Percentiles rank a stretch among this genome's conserved stretches.
Evolutionary conservation across 2,888 invertebrate species (phyloP).

Genomic region (Laothoe populi): DNA sequence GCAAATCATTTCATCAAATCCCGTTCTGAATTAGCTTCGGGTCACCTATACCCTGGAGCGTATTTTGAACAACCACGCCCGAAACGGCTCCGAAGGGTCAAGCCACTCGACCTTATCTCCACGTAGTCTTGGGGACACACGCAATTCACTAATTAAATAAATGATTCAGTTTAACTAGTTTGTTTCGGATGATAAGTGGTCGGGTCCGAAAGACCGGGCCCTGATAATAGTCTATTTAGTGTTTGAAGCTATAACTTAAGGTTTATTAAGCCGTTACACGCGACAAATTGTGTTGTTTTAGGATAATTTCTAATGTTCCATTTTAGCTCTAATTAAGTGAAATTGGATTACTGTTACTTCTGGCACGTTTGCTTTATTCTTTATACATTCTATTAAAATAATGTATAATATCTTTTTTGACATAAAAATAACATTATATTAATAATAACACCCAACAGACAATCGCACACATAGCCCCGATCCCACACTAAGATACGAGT

Average conservation of each 20-base stretch:
- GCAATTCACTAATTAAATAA: conserved; percentile 57
- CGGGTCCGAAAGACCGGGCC: conserved; percentile 26
- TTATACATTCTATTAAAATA: no score
- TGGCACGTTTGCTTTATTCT: no score
- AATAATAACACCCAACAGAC: no score
- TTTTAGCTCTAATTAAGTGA: conserved; percentile 6
- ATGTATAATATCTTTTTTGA: no score
- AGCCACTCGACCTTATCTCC: conserved; percentile 27
- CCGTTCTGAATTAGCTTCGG: conserved; percentile 2
- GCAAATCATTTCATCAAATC: background rate
- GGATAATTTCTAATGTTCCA: conserved; percentile 20
- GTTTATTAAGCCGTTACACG: conserved; percentile 44
- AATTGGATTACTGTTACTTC: conserved; percentile 8
- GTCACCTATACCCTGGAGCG: conserved; percentile 3
- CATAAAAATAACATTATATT: no score
- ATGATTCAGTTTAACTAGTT: conserved; percentile 53
- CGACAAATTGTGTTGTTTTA: conserved; percentile 27
- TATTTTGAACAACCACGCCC: conserved; percentile 3
- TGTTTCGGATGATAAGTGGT: conserved; percentile 45
- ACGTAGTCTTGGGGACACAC: conserved; percentile 34
- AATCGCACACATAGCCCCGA: no score
- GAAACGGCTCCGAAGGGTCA: conserved; percentile 1
- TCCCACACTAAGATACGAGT: no score
- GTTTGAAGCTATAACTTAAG: conserved; percentile 37
- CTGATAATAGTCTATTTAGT: conserved; percentile 34